phyloP scores from a whole-genome alignment of 2,113 vertebrate species.

The Ardeotis arabs region DNA sequence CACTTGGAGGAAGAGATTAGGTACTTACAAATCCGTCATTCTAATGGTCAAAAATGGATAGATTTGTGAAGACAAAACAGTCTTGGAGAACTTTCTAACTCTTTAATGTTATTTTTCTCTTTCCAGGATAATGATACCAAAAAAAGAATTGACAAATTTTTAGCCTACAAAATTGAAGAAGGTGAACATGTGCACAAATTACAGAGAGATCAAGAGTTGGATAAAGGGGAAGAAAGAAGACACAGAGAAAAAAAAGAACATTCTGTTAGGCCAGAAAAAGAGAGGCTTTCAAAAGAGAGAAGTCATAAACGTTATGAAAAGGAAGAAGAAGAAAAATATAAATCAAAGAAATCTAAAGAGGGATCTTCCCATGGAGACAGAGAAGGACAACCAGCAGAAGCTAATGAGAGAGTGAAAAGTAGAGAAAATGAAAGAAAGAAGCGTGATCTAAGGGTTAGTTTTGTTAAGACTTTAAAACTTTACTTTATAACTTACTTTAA shows the following conservation, averaged over 20 bases:
- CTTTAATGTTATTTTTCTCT: background rate
- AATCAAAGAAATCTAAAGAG: slow-evolving; percentile 58
- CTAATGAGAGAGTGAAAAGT: slow-evolving; percentile 10
- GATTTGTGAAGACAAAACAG: background rate
- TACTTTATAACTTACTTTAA: background rate
- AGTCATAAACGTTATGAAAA: background rate
- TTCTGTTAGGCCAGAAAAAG: slow-evolving; percentile 35
- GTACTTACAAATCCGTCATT: background rate
- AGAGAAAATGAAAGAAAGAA: slow-evolving; percentile 45
- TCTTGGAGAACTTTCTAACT: background rate
- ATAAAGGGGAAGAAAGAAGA: slow-evolving; percentile 60
- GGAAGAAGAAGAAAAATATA: slow-evolving; percentile 48
- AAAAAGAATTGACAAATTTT: slow-evolving; percentile 48
- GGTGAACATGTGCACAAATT: slow-evolving; percentile 14
- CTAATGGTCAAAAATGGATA: background rate
- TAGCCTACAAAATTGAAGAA: slow-evolving; percentile 43
- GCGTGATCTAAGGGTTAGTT: slow-evolving; percentile 69
- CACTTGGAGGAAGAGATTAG: background rate
- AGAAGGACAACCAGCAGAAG: slow-evolving; percentile 46
- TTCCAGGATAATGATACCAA: slow-evolving; percentile 47
- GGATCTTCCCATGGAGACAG: background rate
- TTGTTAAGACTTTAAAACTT: background rate
- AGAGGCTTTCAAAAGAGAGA: slow-evolving; percentile 44
- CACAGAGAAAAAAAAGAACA: slow-evolving; percentile 59
- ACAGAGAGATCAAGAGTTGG: slow-evolving; percentile 44